Conservation (phyloP, 2,797 vertebrate species). For the Sardinella longiceps region DNA sequence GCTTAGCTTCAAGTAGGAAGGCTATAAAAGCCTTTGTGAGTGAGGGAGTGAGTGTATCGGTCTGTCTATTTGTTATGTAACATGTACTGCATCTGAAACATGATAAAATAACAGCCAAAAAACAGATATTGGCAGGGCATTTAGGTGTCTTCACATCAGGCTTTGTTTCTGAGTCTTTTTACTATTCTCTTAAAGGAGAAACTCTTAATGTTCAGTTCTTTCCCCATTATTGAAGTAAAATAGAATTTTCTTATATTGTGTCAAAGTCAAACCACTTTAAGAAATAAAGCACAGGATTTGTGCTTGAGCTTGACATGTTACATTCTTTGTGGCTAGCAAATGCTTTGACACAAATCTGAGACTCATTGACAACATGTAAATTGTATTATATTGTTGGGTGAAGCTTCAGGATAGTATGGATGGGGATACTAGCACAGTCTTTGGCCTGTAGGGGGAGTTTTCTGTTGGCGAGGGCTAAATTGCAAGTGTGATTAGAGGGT, state of each 20-base stretch:
- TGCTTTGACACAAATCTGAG: neutral
- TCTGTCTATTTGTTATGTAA: neutral
- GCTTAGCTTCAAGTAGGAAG: neutral
- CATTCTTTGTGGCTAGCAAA: neutral
- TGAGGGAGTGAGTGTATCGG: neutral
- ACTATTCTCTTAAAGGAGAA: too few relatives aligned
- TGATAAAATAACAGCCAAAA: neutral
- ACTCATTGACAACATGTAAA: neutral
- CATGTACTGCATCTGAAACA: neutral
- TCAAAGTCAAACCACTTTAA: neutral
- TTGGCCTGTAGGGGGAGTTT: too few relatives aligned
- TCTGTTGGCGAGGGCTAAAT: too few relatives aligned
- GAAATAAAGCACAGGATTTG: neutral
- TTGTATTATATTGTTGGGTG: neutral
- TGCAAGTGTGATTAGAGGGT: too few relatives aligned
- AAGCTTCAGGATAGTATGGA: neutral
- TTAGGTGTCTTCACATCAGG: neutral
- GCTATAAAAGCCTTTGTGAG: neutral
- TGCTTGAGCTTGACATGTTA: neutral
- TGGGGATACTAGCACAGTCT: too few relatives aligned
- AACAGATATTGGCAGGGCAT: neutral
- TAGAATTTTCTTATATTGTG: neutral
- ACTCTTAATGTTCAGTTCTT: neutral
- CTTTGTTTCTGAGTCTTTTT: neutral
- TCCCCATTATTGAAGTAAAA: neutral